A percentile compares a stretch with the other conserved stretches of the same genome.
Conservation (phyloP, 2,888 invertebrate genomes). For the Aphidius colemani region DNA sequence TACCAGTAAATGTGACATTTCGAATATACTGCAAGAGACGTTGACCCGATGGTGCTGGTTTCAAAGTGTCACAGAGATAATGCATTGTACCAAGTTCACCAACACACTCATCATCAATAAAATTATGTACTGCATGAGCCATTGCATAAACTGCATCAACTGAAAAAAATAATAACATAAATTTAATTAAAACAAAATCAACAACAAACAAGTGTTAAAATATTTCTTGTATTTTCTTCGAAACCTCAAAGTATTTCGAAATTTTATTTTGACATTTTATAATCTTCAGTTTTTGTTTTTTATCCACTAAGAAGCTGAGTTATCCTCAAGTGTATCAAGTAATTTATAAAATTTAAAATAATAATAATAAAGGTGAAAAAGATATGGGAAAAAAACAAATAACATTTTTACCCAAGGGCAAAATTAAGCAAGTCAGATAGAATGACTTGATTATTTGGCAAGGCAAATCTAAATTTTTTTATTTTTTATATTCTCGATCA, state of each 20-base stretch:
- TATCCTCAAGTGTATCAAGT: too few relatives aligned
- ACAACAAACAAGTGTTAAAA: background rate
- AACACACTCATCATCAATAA: conserved; percentile 67
- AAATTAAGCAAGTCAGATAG: background rate
- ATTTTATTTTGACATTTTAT: background rate
- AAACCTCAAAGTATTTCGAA: background rate
- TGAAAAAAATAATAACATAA: conserved; percentile 38
- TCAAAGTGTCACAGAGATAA: conserved; percentile 59
- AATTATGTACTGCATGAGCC: conserved; percentile 72
- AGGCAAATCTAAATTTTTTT: too few relatives aligned
- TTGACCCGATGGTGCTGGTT: conserved; percentile 64
- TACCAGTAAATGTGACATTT: conserved; percentile 66
- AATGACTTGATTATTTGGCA: background rate
- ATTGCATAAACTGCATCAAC: conserved; percentile 80
- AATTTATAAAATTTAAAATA: background rate
- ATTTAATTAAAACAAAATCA: background rate
- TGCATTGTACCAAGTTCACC: conserved; percentile 49
- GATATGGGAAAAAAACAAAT: background rate
- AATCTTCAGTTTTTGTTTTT: too few relatives aligned
- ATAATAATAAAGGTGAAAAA: background rate
- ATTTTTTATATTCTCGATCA: too few relatives aligned
- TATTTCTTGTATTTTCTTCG: background rate
- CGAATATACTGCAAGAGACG: conserved; percentile 67
- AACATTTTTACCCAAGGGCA: background rate
- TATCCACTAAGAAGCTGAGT: too few relatives aligned